Base-by-base conservation (phyloP, 2,797 vertebrate genomes). In the Buphagus erythrorhynchus region DNA sequence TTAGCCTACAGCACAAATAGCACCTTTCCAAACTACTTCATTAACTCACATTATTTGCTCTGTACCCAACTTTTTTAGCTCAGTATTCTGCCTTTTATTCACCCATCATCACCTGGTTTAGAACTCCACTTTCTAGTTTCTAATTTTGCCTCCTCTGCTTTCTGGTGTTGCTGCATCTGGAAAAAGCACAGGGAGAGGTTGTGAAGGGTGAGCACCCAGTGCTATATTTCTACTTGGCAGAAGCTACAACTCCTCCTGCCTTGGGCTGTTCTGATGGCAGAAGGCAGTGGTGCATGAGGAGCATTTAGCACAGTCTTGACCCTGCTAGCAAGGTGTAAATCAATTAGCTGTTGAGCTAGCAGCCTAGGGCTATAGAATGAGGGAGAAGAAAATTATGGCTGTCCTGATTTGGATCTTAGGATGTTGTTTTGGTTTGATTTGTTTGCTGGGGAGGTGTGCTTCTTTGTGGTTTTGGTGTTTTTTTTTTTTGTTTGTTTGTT, bases 261-360 rank as follows among this genome's bases (percentile, higher is more conserved):
- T 59, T 12, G 1, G 16, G 28, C 52, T 86, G 43, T 40, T 84
- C 55, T 62, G 29, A 68, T 33, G 33, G 66, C 54, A 89, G 67
- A 46, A 94, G 77, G 59, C 74, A 93, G 21, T 5, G 15, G 80
- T 14, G 55, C 80, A n/a, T 52, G 73, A 77, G 71, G 54, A 72
- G 51, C 86, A 55, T 62, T 95, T 78, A 90, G 62, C 83, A 77
- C 62, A 51, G 67, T 24, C 75, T 66, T 86, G 74, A 93, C 74
- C 86, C 87, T 72, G 69, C 67, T 58, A 61, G 74, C 33, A 76
- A 75, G 54, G 28, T 68, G 55, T 73, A 82, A 90, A 94, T 79
- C 89, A 88, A 78, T 92, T 94, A 92, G 28, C 25, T 45, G n/a
- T 81, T 81, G 69, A 61, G 48, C 59, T 38, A 62, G n/a, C 54